Base-by-base conservation (phyloP, 1,140 invertebrate genomes). In the Drosophila carrolli region DNA sequence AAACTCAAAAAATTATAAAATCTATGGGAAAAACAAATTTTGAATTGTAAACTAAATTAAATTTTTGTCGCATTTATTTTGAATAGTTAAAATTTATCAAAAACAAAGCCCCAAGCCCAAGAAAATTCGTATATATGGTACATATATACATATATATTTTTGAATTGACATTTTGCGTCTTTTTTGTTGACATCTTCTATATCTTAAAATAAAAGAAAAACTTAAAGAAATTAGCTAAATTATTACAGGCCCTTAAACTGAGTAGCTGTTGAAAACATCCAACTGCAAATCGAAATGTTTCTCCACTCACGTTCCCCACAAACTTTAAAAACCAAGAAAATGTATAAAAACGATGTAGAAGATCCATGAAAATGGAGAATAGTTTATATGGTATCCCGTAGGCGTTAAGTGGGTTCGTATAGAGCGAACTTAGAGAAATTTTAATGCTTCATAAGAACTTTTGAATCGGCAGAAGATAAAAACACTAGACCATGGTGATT, bases 71-170 rank as follows among this genome's bases (percentile, higher is more conserved):
- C 67, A 85, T 81, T 84, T 77, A 68, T 68, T 77, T 83, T 81
- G 41, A 81, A 72, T 84, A 84, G 81, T 74, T 84, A 46, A 84
- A 84, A 85, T 84, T 84, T 84, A 84, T 73, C 11, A 60, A 79
- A 70, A 68, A 53, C 14, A 29, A 60, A 59, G 66, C 19, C 37
- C 54, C 27, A 59, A 19, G 35, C 29, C 43, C 50, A 56, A 43
- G 19, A 63, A 54, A 54, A 29, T n/a, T 9, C 29, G 27, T 29
- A 72, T 29, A 62, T 62, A 56, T 38, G 66, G 16, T 8, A 32
- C n/a, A 55, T 55, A 47, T 54, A 55, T 37, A 65, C 38, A 53
- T 53, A 50, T 76, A 76, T 70, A 77, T 65, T 76, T 82, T 82
- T 75, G 55, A 75, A 83, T 83, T 61, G 55, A 82, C 32, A 79